Conservation (phyloP, 2,888 invertebrate species). For the Euclidia mi region DNA sequence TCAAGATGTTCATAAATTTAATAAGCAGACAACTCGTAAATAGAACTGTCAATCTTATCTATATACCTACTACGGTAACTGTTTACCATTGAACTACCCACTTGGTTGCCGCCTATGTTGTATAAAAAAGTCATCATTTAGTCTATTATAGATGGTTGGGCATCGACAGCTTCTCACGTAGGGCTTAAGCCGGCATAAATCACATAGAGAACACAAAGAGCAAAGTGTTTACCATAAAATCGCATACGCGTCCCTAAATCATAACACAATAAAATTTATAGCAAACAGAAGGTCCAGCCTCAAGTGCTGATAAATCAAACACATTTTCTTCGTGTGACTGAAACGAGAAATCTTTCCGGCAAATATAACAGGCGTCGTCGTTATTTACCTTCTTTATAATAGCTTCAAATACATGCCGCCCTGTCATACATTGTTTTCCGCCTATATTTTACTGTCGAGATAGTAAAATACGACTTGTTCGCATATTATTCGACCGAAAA, state of each 20-base stretch:
- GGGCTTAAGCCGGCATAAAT: constrained; percentile 75
- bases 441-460: constrained; percentile 56
- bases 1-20: no score
- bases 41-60: no score
- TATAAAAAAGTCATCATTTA: constrained; percentile 48
- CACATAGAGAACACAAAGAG: constrained; percentile 82
- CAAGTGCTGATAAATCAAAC: constrained; percentile 89
- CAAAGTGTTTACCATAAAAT: constrained; percentile 89
- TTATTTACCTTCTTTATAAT: constrained; percentile 69
- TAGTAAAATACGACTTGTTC: constrained; percentile 43
- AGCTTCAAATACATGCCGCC: constrained; percentile 39
- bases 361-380: constrained; percentile 77
- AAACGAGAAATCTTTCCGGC: constrained; percentile 83
- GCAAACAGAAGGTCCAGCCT: constrained; percentile 88
- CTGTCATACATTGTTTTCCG: constrained; percentile 54
- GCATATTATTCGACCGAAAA: constrained; percentile 28
- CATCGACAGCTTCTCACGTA: constrained; percentile 62
- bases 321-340: constrained; percentile 87
- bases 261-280: constrained; percentile 90
- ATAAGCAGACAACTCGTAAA: no score
- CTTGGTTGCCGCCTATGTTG: no score
- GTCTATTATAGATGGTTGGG: constrained; percentile 52
- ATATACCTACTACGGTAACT: constrained; percentile 3
- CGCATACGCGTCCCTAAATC: constrained; percentile 87
- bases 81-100: no score